Base-by-base conservation (phyloP, 1,140 invertebrate species). In the Amphibalanus amphitrite region DNA sequence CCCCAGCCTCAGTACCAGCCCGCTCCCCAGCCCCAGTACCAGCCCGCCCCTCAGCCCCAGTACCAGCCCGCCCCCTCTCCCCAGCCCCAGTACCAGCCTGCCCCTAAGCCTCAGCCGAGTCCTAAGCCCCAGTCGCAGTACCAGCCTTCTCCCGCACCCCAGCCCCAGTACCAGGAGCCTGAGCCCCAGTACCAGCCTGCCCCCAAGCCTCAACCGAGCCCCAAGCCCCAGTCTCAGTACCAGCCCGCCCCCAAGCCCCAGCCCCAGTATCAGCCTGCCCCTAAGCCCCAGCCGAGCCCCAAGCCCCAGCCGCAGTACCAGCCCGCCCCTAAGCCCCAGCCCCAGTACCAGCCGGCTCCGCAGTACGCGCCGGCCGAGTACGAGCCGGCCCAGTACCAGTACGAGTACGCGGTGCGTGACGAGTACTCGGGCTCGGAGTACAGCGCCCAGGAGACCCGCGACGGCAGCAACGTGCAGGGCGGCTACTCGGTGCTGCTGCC, bases 401-500 rank as follows among this genome's bases (percentile, higher is more conserved):
- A 67, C 65, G 26, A 67, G 65, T 67, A 67, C 65, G 65, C 65
- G 4, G 65, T 67, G 65, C 65, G 28, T 26, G 65, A 67, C 28
- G 65, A 67, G 28, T 67, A 67, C 28, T 67, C 65, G 28, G 65
- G 65, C n/a, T 10, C 28, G 23, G 17, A 67, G 10, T 67, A 20
- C 65, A 28, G 65, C n/a, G 71, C 71, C 59, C 67, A 75, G 30
- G 75, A 75, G 71, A 70, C 69, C 28, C 70, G 69, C 28, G 73
- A 73, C 70, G 68, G 72, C 28, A 59, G 75, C 69, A 59, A 72
- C n/a, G 28, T 70, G 64, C 76, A 78, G 28, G 77, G 78, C 73
- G 81, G 80, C 40, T 82, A 82, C 73, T 82, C 82, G 74, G 75
- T 75, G 38, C 59, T 73, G n/a, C 73, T 75, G 65, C 75, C 75